phyloP scores from a whole-genome alignment of 2,797 vertebrate genomes.

The Poecilia gillii region DNA sequence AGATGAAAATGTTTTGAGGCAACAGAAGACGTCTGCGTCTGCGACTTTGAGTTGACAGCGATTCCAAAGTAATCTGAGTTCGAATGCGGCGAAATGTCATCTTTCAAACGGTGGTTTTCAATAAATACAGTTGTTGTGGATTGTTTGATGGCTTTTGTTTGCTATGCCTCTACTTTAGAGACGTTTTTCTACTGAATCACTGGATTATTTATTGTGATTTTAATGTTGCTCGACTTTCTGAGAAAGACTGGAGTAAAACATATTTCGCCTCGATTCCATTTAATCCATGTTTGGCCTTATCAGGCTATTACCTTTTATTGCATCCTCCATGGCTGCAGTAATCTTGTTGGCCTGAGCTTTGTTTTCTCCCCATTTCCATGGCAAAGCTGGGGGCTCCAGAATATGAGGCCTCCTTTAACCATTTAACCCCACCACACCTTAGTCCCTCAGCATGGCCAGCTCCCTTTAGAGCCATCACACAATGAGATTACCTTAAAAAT shows the following conservation, averaged over 20 bases:
- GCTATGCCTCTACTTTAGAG: background rate
- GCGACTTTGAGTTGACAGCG: background rate
- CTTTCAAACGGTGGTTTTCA: background rate
- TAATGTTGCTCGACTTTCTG: background rate
- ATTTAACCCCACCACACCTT: slow-evolving; percentile 58
- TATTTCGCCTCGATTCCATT: background rate
- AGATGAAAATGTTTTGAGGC: background rate
- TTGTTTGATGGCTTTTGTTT: background rate
- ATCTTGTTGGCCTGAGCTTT: slow-evolving; percentile 19
- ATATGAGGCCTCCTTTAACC: slow-evolving; percentile 61
- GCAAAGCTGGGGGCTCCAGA: slow-evolving; percentile 30
- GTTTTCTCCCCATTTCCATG: slow-evolving; percentile 56
- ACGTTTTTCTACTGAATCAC: background rate
- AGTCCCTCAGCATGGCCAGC: slow-evolving; percentile 36
- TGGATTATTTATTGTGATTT: background rate
- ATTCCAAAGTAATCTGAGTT: background rate
- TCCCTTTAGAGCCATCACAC: slow-evolving; percentile 22
- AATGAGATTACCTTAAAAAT: slow-evolving; percentile 13
- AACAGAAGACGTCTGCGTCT: background rate
- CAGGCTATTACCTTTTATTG: slow-evolving; percentile 2
- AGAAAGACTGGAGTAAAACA: background rate
- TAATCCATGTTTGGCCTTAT: background rate
- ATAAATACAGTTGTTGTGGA: background rate
- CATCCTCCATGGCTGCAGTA: background rate
- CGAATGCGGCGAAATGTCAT: background rate